Conservation (phyloP, 1,140 invertebrate genomes). For the Drusus annulatus region DNA sequence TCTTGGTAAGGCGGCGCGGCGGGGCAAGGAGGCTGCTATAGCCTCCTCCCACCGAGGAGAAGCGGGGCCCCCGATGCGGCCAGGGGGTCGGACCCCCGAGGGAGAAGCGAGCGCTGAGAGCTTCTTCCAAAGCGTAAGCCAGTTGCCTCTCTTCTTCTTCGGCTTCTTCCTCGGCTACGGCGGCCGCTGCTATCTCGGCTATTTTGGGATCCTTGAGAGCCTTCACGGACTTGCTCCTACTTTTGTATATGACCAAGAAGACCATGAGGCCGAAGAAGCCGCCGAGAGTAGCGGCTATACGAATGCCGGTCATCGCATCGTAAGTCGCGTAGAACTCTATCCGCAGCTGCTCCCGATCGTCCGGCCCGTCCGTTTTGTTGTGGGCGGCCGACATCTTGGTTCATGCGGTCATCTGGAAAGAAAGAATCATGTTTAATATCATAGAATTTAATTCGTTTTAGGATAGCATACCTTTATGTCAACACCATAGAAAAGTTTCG, state of each 20-base stretch:
- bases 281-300: conserved; percentile 90
- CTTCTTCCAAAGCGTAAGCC: conserved; percentile 80
- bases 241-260: conserved; percentile 89
- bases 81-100: conserved; percentile 69
- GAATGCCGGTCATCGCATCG: conserved; percentile 91
- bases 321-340: conserved; percentile 91
- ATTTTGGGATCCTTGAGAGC: conserved; percentile 79
- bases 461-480: too few relatives aligned
- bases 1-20: conserved; percentile 72
- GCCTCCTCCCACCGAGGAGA: conserved; percentile 80
- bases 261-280: conserved; percentile 92
- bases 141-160: conserved; percentile 83
- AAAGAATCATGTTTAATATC: not conserved
- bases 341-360: conserved; percentile 74
- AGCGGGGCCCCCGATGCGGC: conserved; percentile 69
- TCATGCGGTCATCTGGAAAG: conserved; percentile 44
- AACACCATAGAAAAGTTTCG: too few relatives aligned
- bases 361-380: conserved; percentile 51
- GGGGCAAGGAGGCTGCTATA: conserved; percentile 80
- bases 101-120: conserved; percentile 70
- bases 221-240: conserved; percentile 80
- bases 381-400: conserved; percentile 50
- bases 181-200: conserved; percentile 78
- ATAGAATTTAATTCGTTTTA: too few relatives aligned
- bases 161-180: conserved; percentile 80